Conservation (phyloP, 2,888 invertebrate genomes). For the Pecten maximus region DNA sequence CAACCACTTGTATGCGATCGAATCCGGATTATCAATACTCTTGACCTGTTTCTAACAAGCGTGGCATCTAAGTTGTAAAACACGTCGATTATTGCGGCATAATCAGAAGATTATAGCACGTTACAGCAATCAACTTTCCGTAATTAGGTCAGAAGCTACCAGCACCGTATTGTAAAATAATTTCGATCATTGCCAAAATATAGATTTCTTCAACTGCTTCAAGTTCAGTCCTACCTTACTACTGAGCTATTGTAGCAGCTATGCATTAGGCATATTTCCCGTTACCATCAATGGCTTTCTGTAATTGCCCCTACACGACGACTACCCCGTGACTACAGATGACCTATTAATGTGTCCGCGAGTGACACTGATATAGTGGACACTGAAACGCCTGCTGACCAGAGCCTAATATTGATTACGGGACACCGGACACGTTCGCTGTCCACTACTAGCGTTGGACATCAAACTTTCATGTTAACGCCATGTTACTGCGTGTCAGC, state of each 20-base stretch:
- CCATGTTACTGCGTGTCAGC: neutral
- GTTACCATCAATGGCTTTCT: neutral
- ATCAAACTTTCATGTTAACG: neutral
- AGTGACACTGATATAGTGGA: neutral
- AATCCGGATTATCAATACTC: neutral
- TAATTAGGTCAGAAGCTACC: neutral
- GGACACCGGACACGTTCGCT: neutral
- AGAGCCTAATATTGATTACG: neutral
- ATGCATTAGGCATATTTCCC: neutral
- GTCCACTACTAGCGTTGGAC: neutral
- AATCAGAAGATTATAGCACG: neutral
- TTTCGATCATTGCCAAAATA: neutral
- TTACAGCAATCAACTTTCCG: neutral
- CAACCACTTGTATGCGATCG: neutral
- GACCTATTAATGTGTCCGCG: neutral
- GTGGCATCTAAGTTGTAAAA: neutral
- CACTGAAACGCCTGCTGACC: neutral
- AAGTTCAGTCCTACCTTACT: neutral
- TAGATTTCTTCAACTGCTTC: neutral
- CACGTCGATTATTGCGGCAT: neutral
- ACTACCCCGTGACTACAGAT: neutral
- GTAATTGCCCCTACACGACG: neutral
- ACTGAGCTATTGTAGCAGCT: neutral
- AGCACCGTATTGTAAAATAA: no score
- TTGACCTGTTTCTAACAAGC: neutral